Percentiles rank a stretch among this genome's conserved stretches.
phyloP scores from a whole-genome alignment of 92 coral and sea anemone species.

The Muricea muricata region DNA sequence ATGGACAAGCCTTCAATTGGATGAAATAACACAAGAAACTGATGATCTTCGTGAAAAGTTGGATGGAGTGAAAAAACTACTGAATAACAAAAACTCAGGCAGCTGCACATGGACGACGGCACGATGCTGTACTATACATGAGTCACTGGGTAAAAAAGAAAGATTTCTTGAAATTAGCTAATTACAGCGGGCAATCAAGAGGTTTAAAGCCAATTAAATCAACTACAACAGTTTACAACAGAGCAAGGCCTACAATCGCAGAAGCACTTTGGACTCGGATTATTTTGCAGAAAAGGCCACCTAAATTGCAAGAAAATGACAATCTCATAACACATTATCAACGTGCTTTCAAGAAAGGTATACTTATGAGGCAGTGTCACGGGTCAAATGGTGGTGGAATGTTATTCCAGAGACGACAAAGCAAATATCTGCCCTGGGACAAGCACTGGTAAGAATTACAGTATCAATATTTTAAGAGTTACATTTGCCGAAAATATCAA shows the following conservation, averaged over 20 bases:
- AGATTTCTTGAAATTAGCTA: constrained; percentile 34
- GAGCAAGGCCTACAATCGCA: constrained; percentile 29
- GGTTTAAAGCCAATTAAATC: constrained; percentile 37
- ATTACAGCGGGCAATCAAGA: constrained; percentile 24
- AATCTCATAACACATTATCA: constrained; percentile 26
- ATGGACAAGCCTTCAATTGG: background rate
- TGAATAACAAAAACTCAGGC: background rate
- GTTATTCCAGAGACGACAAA: constrained; percentile 39
- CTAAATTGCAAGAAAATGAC: constrained; percentile 28
- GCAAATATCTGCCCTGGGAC: constrained; percentile 43
- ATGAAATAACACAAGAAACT: background rate
- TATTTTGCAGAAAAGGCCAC: constrained; percentile 40
- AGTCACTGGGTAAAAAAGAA: constrained; percentile 38
- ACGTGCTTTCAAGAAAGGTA: constrained; percentile 45
- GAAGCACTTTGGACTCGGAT: constrained; percentile 24
- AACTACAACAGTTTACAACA: constrained; percentile 18
- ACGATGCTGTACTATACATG: constrained; percentile 35
- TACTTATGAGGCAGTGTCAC: constrained; percentile 24
- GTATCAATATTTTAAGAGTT: background rate
- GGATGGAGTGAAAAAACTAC: background rate
- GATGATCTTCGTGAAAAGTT: background rate
- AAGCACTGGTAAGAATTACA: constrained; percentile 31
- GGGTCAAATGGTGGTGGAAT: constrained; percentile 12
- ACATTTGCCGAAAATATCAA: no score
- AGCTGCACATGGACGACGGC: constrained; percentile 46